Evolutionary conservation across 1,140 invertebrate species (phyloP), one percentile per base, ranked within the genome.

Genomic region (Oryzaephilus surinamensis): DNA sequence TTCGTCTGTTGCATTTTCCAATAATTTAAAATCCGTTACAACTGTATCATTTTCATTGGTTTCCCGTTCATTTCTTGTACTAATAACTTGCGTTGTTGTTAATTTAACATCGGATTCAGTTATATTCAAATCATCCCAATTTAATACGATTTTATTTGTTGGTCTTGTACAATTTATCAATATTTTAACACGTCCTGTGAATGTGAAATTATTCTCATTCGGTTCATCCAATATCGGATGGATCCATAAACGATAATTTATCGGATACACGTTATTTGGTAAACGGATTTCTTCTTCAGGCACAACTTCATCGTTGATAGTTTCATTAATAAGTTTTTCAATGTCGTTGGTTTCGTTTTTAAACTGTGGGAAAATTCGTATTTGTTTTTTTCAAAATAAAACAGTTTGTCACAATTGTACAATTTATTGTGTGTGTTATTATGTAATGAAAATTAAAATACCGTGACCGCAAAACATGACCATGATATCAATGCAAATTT

Each of bases 321-420:
- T 51, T 29, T 59, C 48, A 16, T 57, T 57, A 5, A 59, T 29
- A 7, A 57, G 41, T 38, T 49, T 41, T 41, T 58, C 55, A 6
- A 58, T 54, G 21, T 58, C 55, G 29, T 47, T 52, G 14, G 33
- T 32, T 32, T 50, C 50, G 16, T 32, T 42, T 39, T 45, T 44
- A 3, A 52, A 24, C 50, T 52, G 14, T 2, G 42, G 40, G 17
- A 38, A 34, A 39, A 34, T 33, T n/a, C n/a, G 15, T 32, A 12
- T 14, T 15, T 7, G 13, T 7, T 7, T 13, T 29, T 6, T 12
- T 10, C 6, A 15, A 31, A 10, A 11, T 27, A 17, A 34, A 4
- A 16, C 15, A 36, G 5, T 27, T 35, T 6, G 8, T 20, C 5
- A 37, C 16, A 24, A 12, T 18, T n/a, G 15, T 3, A 11, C 4